Conservation (phyloP, 2,888 invertebrate species). For the Pterostichus niger region DNA sequence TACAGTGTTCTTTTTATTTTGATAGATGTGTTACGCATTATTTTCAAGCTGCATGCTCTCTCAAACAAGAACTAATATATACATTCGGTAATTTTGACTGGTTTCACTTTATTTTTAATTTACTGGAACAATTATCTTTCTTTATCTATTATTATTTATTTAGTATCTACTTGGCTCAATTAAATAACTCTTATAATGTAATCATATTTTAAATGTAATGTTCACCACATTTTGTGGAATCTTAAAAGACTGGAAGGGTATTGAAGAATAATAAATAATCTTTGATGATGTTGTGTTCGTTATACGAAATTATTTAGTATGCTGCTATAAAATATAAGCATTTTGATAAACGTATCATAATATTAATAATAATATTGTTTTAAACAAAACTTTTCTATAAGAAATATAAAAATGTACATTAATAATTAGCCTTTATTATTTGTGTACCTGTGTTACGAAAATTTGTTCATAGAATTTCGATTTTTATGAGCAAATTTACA, state of each 20-base stretch:
- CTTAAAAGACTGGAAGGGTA: slow-evolving; percentile 55
- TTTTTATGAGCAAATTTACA: slow-evolving; percentile 17
- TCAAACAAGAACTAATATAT: not conserved
- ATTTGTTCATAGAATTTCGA: too few relatives aligned
- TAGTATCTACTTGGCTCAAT: too few relatives aligned
- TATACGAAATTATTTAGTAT: not conserved
- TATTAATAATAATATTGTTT: slow-evolving; percentile 21
- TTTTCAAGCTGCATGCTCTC: slow-evolving; percentile 5
- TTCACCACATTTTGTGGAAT: not conserved
- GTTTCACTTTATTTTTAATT: too few relatives aligned
- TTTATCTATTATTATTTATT: too few relatives aligned
- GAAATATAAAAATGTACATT: slow-evolving; percentile 57
- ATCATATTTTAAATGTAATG: too few relatives aligned
- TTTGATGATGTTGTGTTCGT: slow-evolving; percentile 33
- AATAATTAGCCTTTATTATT: slow-evolving; percentile 34
- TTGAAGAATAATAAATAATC: slow-evolving; percentile 28
- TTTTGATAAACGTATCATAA: slow-evolving; percentile 5
- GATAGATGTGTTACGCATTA: too few relatives aligned
- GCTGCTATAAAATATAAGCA: slow-evolving; percentile 38
- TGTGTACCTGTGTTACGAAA: slow-evolving; percentile 3
- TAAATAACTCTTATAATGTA: too few relatives aligned
- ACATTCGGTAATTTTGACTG: not conserved
- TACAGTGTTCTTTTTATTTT: slow-evolving; percentile 13
- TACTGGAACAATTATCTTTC: too few relatives aligned
- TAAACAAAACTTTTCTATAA: slow-evolving; percentile 52